phyloP scores from a whole-genome alignment of 2,888 invertebrate species.

The Drosophila testacea region DNA sequence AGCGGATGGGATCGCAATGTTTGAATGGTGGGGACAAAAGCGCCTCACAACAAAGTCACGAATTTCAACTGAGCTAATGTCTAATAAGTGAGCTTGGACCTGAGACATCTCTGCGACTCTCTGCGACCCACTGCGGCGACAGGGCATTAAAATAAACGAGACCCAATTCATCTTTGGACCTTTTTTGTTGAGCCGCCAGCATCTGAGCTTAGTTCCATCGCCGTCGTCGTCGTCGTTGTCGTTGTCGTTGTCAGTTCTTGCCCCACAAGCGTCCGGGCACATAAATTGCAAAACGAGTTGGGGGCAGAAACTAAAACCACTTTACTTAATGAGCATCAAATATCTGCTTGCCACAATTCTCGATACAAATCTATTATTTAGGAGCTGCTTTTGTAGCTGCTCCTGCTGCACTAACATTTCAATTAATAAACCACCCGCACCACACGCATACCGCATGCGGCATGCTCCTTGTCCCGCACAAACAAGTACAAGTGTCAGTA shows the following conservation, averaged over 20 bases:
- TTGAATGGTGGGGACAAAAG: constrained; percentile 61
- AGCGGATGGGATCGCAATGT: constrained; percentile 54
- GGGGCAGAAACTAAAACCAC: constrained; percentile 78
- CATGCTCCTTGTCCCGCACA: background rate
- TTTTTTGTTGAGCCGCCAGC: constrained; percentile 64
- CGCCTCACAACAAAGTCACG: constrained; percentile 67
- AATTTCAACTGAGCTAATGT: constrained; percentile 65
- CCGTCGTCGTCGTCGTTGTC: constrained; percentile 1
- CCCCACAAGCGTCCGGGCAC: constrained; percentile 29
- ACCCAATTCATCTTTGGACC: constrained; percentile 81
- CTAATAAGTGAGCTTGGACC: constrained; percentile 60
- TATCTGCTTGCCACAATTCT: constrained; percentile 78
- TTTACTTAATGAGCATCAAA: constrained; percentile 84
- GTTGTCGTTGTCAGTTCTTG: constrained; percentile 15
- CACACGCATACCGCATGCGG: constrained; percentile 29
- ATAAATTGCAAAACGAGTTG: constrained; percentile 64
- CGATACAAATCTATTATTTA: constrained; percentile 83
- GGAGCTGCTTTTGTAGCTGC: constrained; percentile 59
- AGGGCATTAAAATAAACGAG: constrained; percentile 84
- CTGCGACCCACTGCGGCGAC: constrained; percentile 83
- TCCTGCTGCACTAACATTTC: constrained; percentile 72
- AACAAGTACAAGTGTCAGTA: constrained; percentile 18
- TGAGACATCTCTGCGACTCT: constrained; percentile 68
- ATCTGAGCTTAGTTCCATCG: constrained; percentile 9
- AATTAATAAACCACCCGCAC: constrained; percentile 71